Percentiles rank a stretch among this genome's conserved stretches.
Evolutionary conservation across 2,113 vertebrate species (phyloP).

Genomic region (Columba livia): DNA sequence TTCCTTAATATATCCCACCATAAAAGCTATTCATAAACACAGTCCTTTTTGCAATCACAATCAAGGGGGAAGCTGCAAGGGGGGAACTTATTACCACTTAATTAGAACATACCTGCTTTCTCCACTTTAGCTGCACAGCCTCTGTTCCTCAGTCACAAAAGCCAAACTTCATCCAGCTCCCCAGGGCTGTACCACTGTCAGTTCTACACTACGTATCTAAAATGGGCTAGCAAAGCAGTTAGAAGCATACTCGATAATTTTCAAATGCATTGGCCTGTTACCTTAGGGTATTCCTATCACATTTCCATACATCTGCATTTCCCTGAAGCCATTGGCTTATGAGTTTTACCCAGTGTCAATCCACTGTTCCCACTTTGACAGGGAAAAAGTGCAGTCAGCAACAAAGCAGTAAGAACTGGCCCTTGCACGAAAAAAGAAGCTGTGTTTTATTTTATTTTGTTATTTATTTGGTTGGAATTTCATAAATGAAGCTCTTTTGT

Average conservation of each 20-base stretch:
- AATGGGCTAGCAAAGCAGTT: not conserved
- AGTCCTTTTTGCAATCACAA: not conserved
- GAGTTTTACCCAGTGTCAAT: constrained; percentile 22
- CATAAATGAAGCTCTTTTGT: constrained; percentile 41
- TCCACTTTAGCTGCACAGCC: not conserved
- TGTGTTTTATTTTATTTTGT: constrained; percentile 1
- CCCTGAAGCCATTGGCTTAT: constrained; percentile 26
- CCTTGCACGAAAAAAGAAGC: not conserved
- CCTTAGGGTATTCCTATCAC: constrained; percentile 17
- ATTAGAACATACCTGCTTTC: constrained; percentile 6
- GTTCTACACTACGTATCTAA: not conserved
- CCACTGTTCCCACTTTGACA: not conserved
- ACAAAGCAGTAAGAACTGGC: not conserved
- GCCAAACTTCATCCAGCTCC: constrained; percentile 6
- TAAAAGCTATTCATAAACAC: constrained; percentile 42
- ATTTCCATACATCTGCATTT: constrained; percentile 59
- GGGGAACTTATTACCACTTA: not conserved
- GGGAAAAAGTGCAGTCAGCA: constrained; percentile 43
- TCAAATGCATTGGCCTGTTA: not conserved
- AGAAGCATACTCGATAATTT: not conserved
- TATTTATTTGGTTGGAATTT: constrained; percentile 43
- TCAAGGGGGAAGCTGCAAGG: not conserved
- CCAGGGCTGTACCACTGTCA: not conserved
- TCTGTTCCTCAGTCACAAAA: not conserved
- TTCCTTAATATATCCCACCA: constrained; percentile 15